Percentiles rank a stretch among this genome's conserved stretches.
Conservation (phyloP, 2,888 invertebrate genomes). For the Pristionchus maxplancki region DNA sequence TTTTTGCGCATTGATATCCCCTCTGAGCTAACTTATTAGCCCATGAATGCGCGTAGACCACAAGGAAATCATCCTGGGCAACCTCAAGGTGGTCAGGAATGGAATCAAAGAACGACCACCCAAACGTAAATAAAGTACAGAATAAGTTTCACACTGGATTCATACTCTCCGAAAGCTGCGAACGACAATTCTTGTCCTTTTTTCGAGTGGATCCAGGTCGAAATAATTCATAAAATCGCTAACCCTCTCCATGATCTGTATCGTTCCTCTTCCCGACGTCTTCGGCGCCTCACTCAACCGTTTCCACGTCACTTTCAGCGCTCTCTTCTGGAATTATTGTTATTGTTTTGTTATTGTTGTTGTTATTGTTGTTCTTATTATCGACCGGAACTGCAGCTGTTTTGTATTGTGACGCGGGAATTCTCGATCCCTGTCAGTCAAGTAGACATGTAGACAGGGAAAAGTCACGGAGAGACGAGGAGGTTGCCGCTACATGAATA, state of each 20-base stretch:
- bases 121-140: too few relatives aligned
- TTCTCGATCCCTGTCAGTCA: not conserved
- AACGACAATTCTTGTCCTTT: not conserved
- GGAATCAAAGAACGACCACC: too few relatives aligned
- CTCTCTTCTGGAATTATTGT: constrained; percentile 65
- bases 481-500: too few relatives aligned
- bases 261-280: constrained; percentile 71
- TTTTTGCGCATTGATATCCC: not conserved
- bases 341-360: not conserved
- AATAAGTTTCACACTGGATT: not conserved
- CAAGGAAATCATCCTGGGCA: too few relatives aligned
- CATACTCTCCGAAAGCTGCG: not conserved
- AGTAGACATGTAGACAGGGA: not conserved
- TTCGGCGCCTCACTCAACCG: constrained; percentile 73
- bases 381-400: not conserved
- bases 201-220: not conserved
- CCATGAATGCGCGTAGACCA: too few relatives aligned
- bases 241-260: constrained; percentile 75
- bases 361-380: not conserved
- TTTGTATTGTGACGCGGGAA: not conserved
- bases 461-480: too few relatives aligned
- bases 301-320: constrained; percentile 72
- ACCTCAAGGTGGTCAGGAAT: too few relatives aligned
- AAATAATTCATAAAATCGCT: not conserved
- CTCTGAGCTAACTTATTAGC: too few relatives aligned